phyloP scores from a whole-genome alignment of 2,113 vertebrate species.

The Montifringilla adamsi region DNA sequence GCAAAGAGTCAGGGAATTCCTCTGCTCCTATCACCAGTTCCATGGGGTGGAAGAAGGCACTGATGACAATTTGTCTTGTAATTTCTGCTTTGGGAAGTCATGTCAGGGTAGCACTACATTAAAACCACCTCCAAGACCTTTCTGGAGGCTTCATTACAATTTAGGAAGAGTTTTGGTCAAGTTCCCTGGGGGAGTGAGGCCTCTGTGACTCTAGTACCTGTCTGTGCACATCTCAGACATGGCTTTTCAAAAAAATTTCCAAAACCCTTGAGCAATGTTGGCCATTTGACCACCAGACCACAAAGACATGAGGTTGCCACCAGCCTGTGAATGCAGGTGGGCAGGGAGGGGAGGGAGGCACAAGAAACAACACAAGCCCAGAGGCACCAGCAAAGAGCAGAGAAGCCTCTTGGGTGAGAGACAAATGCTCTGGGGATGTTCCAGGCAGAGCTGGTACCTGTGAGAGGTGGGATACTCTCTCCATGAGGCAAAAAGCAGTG shows the following conservation, averaged over 20 bases:
- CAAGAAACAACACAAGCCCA: neutral
- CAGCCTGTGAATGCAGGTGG: rapidly evolving
- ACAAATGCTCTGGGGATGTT: neutral
- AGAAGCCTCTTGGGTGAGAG: neutral
- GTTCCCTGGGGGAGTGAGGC: neutral
- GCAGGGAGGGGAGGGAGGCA: neutral
- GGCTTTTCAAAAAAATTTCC: neutral
- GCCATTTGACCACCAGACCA: neutral
- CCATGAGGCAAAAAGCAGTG: neutral
- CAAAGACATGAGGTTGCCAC: neutral
- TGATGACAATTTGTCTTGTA: neutral
- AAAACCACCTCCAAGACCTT: neutral
- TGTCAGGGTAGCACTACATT: neutral
- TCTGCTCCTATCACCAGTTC: neutral
- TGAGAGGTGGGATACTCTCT: neutral
- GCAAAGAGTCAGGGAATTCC: neutral
- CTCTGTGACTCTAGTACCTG: neutral
- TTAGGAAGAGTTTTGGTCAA: neutral
- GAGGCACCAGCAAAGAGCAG: neutral
- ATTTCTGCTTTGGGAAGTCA: neutral
- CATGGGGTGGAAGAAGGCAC: neutral
- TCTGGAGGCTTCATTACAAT: neutral
- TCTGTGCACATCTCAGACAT: neutral
- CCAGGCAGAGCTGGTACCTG: neutral
- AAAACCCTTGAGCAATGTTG: neutral